Base-by-base conservation (phyloP, 2,888 invertebrate species). In the Ophraella communa region DNA sequence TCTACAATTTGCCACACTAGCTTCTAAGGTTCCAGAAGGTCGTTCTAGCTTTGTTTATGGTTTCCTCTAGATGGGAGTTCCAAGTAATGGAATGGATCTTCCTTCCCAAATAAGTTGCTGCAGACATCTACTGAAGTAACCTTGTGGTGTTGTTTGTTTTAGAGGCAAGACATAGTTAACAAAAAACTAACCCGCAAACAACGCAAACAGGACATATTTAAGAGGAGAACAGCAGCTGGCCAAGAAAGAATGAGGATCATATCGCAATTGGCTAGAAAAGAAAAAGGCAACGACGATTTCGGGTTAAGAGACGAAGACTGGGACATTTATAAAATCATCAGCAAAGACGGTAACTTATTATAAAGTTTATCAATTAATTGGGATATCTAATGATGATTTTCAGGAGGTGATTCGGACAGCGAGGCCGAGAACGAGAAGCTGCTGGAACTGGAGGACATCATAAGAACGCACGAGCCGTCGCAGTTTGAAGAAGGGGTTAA, bases 191-290 rank as follows among this genome's bases (percentile, higher is more conserved):
- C 88, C 0, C 86, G 95, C 4, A 89, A 91, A 66, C 92, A 94
- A 78, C 87, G 92, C 1, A 90, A 93, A 62, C 89, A 91, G 73
- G 96, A 96, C 73, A 93, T 95, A 91, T 93, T 93, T 49, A 91
- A 91, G 78, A 86, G 96, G 23, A 87, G 95, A 76, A 96, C 96
- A 42, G 93, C 91, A 44, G 96, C 96, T 0, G 95, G 96, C 1
- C 96, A 96, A 74, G 95, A 96, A 83, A 87, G 96, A 73, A 97
- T 97, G 96, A 87, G 95, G 72, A 92, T 96, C 72, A 95, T 97
- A 70, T 95, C 95, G 52, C 92, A 93, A 75, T 85, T 97, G 64
- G 96, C 96, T 1, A 84, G 88, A 23, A 90, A 90, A 76, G 91
- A 91, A 74, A 90, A 89, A 74, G 87, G 91, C 72, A 89, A 91